These are phyloP conservation scores for Eulemur rubriventer DNA, from an alignment of 2,797 vertebrate genomes.

Conservation along the genomic window DNA sequence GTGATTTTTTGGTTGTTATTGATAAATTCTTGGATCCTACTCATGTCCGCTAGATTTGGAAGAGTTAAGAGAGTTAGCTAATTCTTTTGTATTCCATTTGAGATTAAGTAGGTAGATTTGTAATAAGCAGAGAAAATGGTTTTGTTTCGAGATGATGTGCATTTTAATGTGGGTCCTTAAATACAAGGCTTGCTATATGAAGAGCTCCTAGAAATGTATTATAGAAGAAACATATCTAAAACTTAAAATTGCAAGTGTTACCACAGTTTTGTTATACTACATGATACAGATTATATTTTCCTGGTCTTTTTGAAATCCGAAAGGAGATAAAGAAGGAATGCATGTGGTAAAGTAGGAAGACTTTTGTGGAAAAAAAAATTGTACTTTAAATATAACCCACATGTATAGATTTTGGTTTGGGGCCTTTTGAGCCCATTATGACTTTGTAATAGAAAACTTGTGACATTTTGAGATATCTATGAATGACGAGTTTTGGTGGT, in stretches of 20 bases:
- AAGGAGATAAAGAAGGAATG: not conserved
- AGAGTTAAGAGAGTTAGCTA: not conserved
- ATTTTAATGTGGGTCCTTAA: not conserved
- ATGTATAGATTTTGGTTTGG: not conserved
- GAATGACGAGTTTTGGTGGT: not conserved
- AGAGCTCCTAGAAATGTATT: not conserved
- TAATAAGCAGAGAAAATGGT: not conserved
- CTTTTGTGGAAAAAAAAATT: not conserved
- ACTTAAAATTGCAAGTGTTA: not conserved
- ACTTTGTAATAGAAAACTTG: not conserved
- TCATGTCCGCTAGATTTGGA: not conserved
- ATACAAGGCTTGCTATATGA: not conserved
- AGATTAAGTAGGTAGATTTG: not conserved
- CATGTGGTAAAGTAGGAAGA: not conserved
- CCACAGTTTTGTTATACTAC: not conserved
- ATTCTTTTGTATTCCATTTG: not conserved
- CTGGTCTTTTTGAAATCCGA: not conserved
- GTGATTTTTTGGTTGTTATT: not conserved
- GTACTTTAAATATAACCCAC: not conserved
- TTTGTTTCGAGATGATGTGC: not conserved
- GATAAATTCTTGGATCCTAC: not conserved
- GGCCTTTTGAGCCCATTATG: not conserved
- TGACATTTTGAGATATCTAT: conserved; percentile 7
- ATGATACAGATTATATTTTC: not conserved
- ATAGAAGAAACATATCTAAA: not conserved